Percentiles rank a stretch among this genome's conserved stretches.
These are phyloP conservation scores for Uloborus diversus DNA, from an alignment of 1,140 invertebrate genomes.

Conservation along the genomic window DNA sequence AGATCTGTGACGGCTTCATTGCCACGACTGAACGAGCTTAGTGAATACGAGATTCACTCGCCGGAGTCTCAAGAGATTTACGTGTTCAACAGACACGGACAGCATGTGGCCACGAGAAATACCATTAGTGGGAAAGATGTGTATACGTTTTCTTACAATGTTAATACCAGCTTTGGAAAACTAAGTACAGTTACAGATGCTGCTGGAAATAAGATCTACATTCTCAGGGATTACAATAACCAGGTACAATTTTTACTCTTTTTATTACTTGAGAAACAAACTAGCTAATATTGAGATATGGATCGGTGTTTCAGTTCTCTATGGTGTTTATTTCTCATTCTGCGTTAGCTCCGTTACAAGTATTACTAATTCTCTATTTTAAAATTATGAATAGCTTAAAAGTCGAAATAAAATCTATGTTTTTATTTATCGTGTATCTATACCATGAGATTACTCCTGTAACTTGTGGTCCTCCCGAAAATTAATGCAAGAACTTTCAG, in stretches of 20 bases:
- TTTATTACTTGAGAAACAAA: too few species aligned
- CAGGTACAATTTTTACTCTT: conserved; percentile 56
- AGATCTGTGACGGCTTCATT: conserved; percentile 89
- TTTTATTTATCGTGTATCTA: too few species aligned
- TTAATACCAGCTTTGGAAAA: conserved; percentile 95
- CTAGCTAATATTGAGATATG: too few species aligned
- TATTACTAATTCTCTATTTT: too few species aligned
- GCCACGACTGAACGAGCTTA: conserved; percentile 84
- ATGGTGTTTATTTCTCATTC: too few species aligned
- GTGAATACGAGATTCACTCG: conserved; percentile 90
- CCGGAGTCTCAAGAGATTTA: conserved; percentile 91
- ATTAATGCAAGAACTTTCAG: too few species aligned
- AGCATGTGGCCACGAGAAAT: conserved; percentile 92
- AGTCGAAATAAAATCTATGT: too few species aligned
- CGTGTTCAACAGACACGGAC: conserved; percentile 88
- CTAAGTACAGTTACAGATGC: conserved; percentile 91
- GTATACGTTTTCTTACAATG: conserved; percentile 96
- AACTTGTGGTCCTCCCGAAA: too few species aligned
- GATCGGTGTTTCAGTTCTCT: too few species aligned
- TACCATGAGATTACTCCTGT: too few species aligned
- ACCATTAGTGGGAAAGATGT: conserved; percentile 88
- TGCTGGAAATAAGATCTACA: conserved; percentile 90
- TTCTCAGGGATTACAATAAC: conserved; percentile 83
- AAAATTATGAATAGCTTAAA: too few species aligned
- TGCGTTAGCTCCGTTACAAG: too few species aligned